Base-by-base conservation (phyloP, 2,113 vertebrate genomes). In the Collichthys lucidus region DNA sequence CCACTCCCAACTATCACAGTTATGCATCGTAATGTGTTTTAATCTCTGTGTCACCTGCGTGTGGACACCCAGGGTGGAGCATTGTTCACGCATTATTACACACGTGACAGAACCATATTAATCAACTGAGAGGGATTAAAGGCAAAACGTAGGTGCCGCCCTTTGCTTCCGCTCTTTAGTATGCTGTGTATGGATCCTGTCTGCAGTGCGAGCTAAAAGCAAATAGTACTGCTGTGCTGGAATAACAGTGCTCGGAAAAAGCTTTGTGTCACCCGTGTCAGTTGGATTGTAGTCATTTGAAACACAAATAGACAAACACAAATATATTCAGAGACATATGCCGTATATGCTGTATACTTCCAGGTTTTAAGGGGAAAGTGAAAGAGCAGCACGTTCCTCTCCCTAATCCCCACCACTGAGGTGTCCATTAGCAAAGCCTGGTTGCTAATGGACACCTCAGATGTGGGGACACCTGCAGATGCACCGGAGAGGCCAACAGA, bases 11-110 rank as follows among this genome's bases (percentile, higher is more conserved):
- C 19, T 1, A 16, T 26, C 44, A 44, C 29, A 62, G 56, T 31
- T 14, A 7, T 42, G 11, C 40, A n/a, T n/a, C 31, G 6, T n/a
- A 11, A 9, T 17, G 16, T n/a, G 56, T 31, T 26, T 57, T 20
- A 29, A 67, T 68, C 20, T 83, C 47, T 1, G 53, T 57, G 35
- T 52, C 52, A 65, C 31, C 46, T 16, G 19, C 61, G 16, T 47
- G 35, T 14, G 10, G 61, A 59, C 24, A 60, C 31, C 22, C 59
- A 56, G 24, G 53, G 24, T 10, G n/a, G 16, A 52, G 44, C 29
- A 40, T 40, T 40, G 35, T 40, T 40, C 35, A 40, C 8, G 35
- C n/a, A 22, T 57, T 65, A 40, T 72, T 3, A 64, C 47, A 64
- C 47, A 49, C 57, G 26, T 64, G 16, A 19, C 47, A 47, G 4